A percentile compares a stretch with the other conserved stretches of the same genome.
phyloP scores from a whole-genome alignment of 2,113 vertebrate species.

The Vombatus ursinus region DNA sequence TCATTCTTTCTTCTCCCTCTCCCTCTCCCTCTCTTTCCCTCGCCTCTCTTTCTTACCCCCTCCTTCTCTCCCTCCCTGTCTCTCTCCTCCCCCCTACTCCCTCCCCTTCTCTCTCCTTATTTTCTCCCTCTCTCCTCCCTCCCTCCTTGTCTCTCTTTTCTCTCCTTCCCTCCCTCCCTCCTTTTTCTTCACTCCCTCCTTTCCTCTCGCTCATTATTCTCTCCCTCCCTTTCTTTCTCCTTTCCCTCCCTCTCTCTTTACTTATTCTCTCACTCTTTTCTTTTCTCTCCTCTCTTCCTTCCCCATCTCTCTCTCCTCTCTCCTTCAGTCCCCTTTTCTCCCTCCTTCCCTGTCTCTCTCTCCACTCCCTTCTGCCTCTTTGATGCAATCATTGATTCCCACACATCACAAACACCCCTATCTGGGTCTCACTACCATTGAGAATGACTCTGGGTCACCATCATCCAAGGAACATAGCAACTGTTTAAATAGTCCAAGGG shows the following conservation, averaged over 20 bases:
- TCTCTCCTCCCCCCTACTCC: background rate
- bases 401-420: background rate
- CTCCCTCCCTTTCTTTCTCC: background rate
- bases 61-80: rapidly evolving
- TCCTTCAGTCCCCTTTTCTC: background rate
- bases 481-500: background rate
- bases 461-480: background rate
- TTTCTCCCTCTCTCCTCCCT: too few relatives aligned
- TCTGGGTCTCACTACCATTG: background rate
- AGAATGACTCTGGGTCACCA: background rate
- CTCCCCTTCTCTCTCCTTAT: too few relatives aligned
- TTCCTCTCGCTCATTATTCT: background rate
- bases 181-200: background rate
- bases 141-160: too few relatives aligned
- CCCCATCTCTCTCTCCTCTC: background rate
- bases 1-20: too few relatives aligned
- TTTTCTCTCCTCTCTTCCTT: background rate
- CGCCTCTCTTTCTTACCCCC: background rate
- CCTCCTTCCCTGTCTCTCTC: background rate
- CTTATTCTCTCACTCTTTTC: background rate
- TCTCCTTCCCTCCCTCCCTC: too few relatives aligned
- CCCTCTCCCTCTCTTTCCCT: too few relatives aligned
- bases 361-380: background rate
- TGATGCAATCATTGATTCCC: background rate
- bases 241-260: background rate